Evolutionary conservation across 2,888 invertebrate species (phyloP).

Genomic region (Lobophora halterata): DNA sequence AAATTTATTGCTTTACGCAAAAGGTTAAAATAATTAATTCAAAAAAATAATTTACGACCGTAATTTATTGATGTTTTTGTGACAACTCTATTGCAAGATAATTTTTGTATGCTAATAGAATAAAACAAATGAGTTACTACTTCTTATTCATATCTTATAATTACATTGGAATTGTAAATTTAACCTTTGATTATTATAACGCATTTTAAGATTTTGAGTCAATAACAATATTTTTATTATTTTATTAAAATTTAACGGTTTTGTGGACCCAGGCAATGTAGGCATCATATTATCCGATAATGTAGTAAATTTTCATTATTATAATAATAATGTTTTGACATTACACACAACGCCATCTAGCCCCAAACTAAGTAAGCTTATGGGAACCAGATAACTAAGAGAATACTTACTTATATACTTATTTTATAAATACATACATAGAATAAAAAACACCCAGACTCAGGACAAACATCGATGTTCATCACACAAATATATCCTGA

Average conservation of each 20-base stretch:
- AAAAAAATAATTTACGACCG: too few species aligned
- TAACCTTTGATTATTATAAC: slow-evolving; percentile 36
- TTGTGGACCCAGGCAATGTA: slow-evolving; percentile 12
- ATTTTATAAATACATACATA: too few species aligned
- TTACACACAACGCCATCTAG: too few species aligned
- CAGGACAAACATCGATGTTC: too few species aligned
- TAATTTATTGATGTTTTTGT: neutral
- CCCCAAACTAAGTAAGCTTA: too few species aligned
- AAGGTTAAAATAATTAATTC: too few species aligned
- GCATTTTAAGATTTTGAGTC: slow-evolving; percentile 22
- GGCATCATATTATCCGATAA: slow-evolving; percentile 15
- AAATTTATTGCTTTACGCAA: slow-evolving; percentile 9
- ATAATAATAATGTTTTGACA: too few species aligned
- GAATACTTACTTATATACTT: too few species aligned
- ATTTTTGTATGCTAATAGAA: slow-evolving; percentile 6
- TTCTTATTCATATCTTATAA: slow-evolving; percentile 17
- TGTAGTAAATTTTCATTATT: slow-evolving; percentile 7
- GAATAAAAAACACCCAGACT: too few species aligned
- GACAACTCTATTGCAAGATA: slow-evolving; percentile 1
- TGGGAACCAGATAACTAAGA: too few species aligned
- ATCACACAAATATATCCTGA: too few species aligned
- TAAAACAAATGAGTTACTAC: slow-evolving; percentile 16
- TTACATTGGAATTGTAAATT: slow-evolving; percentile 34
- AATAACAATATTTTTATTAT: slow-evolving; percentile 29
- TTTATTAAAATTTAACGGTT: slow-evolving; percentile 26